Evolutionary conservation across 2,113 vertebrate species (phyloP), one percentile per base, ranked within the genome.

Genomic region (Mirza zaza): DNA sequence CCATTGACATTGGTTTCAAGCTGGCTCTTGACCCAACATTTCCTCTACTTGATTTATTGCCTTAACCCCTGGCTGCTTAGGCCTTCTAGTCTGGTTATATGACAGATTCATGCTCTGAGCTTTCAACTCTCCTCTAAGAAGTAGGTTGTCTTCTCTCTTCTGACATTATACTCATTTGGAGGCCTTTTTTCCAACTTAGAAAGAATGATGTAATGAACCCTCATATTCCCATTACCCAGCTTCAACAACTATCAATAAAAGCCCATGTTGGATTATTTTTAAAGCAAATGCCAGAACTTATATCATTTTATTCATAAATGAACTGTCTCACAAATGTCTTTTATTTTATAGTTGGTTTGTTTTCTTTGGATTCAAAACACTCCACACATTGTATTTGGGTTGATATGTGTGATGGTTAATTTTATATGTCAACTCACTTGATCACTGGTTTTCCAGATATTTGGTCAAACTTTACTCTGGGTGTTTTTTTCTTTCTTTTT

Each of bases 251-350:
- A 71, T 57, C 73, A 89, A 65, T 48, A 59, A 50, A 86, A 93
- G 10, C 29, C 67, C 5, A 42, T 52, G n/a, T 36, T 92, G 32
- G 5, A 50, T 92, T 91, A 85, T 68, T 94, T 95, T 86, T 77
- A 92, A 82, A 95, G 73, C 23, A 90, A 86, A 94, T 71, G 34
- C 18, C 59, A 95, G 39, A 29, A 32, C 27, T 85, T 80, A 20
- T 32, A 39, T 87, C 11, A 93, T 67, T 96, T 89, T 27, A 39
- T 36, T 88, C 61, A 75, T 81, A 88, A 93, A 87, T 57, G 85
- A 18, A 42, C 20, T 45, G 3, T 48, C 73, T 95, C 59, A 80
- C 52, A 91, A 36, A 86, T 67, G 34, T 48, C 50, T 52, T 87
- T 87, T 57, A 73, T 95, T 90, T 92, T 80, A 73, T 0, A 75